phyloP scores from a whole-genome alignment of 2,888 invertebrate species.

The Cremastobaeus sp. region DNA sequence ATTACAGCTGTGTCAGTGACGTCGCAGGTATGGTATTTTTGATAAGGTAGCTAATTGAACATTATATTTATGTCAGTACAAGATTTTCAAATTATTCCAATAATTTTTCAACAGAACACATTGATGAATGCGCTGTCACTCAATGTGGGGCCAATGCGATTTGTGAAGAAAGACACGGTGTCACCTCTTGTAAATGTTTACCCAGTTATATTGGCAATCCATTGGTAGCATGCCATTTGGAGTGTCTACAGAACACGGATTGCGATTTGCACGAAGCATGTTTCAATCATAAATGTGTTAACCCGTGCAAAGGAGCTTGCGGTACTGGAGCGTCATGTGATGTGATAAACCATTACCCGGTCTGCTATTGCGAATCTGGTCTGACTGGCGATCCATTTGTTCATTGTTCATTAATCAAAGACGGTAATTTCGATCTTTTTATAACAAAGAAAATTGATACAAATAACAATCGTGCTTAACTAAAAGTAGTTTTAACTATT shows the following conservation, averaged over 20 bases:
- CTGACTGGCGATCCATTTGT: slow-evolving; percentile 83
- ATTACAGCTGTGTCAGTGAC: slow-evolving; percentile 87
- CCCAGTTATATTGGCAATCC: slow-evolving; percentile 90
- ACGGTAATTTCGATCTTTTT: no score
- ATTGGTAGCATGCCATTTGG: slow-evolving; percentile 86
- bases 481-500: no score
- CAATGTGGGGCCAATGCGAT: slow-evolving; percentile 90
- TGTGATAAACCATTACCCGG: slow-evolving; percentile 87
- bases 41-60: no score
- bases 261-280: slow-evolving; percentile 79
- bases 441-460: no score
- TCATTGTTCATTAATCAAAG: slow-evolving; percentile 80
- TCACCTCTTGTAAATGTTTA: slow-evolving; percentile 85
- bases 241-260: slow-evolving; percentile 88
- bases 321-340: slow-evolving; percentile 86
- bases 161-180: slow-evolving; percentile 85
- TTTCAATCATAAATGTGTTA: slow-evolving; percentile 79
- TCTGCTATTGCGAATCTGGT: slow-evolving; percentile 85
- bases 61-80: not conserved
- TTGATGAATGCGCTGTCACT: slow-evolving; percentile 86
- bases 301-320: slow-evolving; percentile 83
- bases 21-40: slow-evolving; percentile 69
- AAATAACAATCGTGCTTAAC: no score
- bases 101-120: slow-evolving; percentile 53
- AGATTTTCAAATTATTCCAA: not conserved